Evolutionary conservation across 2,888 invertebrate species (phyloP), one percentile per base, ranked within the genome.

Genomic region (Quadriops clusia): DNA sequence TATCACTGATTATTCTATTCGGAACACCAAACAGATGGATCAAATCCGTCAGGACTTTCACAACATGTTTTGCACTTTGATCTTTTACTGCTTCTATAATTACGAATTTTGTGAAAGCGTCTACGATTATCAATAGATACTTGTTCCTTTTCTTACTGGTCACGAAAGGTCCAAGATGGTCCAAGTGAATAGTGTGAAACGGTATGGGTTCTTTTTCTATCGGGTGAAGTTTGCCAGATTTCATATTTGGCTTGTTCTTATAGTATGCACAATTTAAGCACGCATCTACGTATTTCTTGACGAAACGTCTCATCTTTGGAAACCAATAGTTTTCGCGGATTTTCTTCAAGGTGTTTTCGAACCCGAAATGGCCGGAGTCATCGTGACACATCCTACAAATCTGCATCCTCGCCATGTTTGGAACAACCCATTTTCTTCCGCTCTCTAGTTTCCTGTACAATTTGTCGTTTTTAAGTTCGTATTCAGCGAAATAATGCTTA

Each of bases 131-230:
- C n/a, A 59, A 28, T 10, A 56, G 23, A 18, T 55, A 42, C 6
- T 39, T 41, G 30, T 57, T 56, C 7, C 47, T 44, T 1, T 35
- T 42, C 7, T 34, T 42, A 24, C 48, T 53, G 8, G 37, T 47
- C 3, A 50, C 41, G 35, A 59, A 60, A 6, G 56, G 58, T 2
- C 56, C 56, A 5, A 60, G 33, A 34, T 61, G 58, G 37, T 61
- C 58, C 1, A 60, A 25, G 34, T 60, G 56, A 8, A 61, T 13
- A 0, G 54, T 58, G 28, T 58, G 50, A 23, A 61, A 58, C 0
- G 58, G 56, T 2, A 46, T 40, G 2, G 42, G 34, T 5, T 49
- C 42, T 36, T 60, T 59, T 5, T 49, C 48, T 7, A 61, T 59
- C 1, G 53, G 47, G 27, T 43, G 35, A n/a, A 50, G 18, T 16